phyloP scores from a whole-genome alignment of 2,797 vertebrate genomes.

The Potorous gilbertii region DNA sequence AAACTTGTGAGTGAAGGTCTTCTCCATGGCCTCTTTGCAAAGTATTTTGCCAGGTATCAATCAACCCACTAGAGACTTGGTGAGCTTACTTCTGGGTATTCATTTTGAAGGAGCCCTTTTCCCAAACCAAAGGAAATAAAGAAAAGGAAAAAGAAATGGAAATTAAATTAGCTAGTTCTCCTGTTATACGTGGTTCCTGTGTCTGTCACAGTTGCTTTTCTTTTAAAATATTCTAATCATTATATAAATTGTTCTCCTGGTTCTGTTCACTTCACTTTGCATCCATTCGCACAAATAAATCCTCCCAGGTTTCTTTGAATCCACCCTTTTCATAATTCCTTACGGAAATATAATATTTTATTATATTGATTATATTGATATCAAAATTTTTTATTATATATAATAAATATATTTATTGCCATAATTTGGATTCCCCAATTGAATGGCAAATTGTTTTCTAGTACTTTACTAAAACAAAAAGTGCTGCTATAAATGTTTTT shows the following conservation, averaged over 20 bases:
- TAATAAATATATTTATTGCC: background rate
- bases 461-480: background rate
- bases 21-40: background rate
- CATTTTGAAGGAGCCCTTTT: too few species aligned
- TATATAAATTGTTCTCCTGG: background rate
- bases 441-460: background rate
- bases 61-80: background rate
- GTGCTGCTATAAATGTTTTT: background rate
- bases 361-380: background rate
- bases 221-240: background rate
- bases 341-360: background rate
- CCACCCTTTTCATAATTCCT: background rate
- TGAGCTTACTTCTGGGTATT: background rate
- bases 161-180: background rate
- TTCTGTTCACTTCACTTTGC: background rate
- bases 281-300: background rate
- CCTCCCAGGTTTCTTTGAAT: background rate
- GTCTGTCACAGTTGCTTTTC: background rate
- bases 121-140: too few species aligned
- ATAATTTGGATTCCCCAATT: background rate
- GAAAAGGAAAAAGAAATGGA: background rate
- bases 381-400: too few species aligned
- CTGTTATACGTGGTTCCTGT: background rate
- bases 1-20: background rate
- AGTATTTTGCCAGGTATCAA: background rate